Evolutionary conservation across 2,797 vertebrate species (phyloP).

Genomic region (Notoglanidium macrostoma): DNA sequence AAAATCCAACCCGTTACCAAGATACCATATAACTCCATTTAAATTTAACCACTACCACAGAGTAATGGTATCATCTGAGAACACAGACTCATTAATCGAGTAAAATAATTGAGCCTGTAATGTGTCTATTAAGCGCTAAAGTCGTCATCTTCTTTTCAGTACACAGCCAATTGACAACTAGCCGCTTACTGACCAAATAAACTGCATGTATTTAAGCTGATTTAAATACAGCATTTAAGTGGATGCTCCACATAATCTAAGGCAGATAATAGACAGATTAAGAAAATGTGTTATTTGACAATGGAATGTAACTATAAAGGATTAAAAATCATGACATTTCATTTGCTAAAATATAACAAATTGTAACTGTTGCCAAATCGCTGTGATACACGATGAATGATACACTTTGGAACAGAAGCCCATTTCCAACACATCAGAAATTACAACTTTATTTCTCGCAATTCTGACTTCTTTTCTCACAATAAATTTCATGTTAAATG

Average conservation of each 20-base stretch:
- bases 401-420: background rate
- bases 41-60: background rate
- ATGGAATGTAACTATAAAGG: too few species aligned
- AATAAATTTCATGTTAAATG: too few species aligned
- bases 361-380: background rate
- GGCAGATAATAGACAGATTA: background rate
- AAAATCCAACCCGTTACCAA: background rate
- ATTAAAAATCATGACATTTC: too few species aligned
- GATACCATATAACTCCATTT: background rate
- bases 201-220: background rate
- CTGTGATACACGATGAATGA: background rate
- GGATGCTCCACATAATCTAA: background rate
- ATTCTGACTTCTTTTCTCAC: too few species aligned
- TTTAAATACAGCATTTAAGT: background rate
- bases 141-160: background rate
- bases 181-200: background rate
- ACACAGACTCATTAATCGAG: background rate
- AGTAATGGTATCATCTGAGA: background rate
- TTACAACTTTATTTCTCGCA: too few species aligned
- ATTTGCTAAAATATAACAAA: background rate
- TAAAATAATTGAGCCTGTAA: background rate
- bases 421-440: too few species aligned
- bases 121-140: background rate
- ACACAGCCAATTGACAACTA: background rate
- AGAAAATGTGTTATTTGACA: background rate